Conservation (phyloP, 1,140 invertebrate genomes). For the Drosophila obscura region DNA sequence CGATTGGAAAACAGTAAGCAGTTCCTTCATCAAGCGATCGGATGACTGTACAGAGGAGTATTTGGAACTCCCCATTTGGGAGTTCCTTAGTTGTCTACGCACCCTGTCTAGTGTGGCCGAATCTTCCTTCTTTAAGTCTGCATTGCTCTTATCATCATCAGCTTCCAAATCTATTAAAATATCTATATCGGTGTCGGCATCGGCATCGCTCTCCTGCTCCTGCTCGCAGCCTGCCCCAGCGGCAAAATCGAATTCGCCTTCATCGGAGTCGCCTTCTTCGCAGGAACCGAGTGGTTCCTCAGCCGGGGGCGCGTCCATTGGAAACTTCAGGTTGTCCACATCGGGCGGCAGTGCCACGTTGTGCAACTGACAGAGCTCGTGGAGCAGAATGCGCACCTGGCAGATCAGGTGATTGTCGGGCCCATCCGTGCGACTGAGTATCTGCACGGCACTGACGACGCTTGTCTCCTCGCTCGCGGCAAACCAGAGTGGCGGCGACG, state of each 20-base stretch:
- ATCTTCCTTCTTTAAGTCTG: slow-evolving; percentile 95
- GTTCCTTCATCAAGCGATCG: slow-evolving; percentile 99
- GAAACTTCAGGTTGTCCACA: slow-evolving; percentile 90
- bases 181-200: slow-evolving; percentile 83
- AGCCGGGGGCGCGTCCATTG: slow-evolving; percentile 85
- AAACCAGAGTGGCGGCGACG: slow-evolving; percentile 99
- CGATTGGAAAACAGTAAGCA: slow-evolving; percentile 97
- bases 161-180: slow-evolving; percentile 93
- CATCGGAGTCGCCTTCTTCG: slow-evolving; percentile 86
- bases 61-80: slow-evolving; percentile 85
- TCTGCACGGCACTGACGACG: slow-evolving; percentile 97
- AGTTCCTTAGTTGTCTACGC: slow-evolving; percentile 96
- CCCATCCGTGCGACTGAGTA: slow-evolving; percentile 95
- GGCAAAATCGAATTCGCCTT: slow-evolving; percentile 91
- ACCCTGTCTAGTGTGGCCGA: slow-evolving; percentile 96
- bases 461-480: slow-evolving; percentile 97
- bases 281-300: slow-evolving; percentile 63
- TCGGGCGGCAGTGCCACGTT: slow-evolving; percentile 93
- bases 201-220: slow-evolving; percentile 92
- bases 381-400: slow-evolving; percentile 94
- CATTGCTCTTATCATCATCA: slow-evolving; percentile 90
- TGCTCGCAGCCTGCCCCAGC: slow-evolving; percentile 83
- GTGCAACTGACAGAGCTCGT: slow-evolving; percentile 94
- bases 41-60: slow-evolving; percentile 93
- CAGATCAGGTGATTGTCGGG: slow-evolving; percentile 97